Evolutionary conservation across 1,140 invertebrate genomes (phyloP).

Genomic region (Thaumatotibia leucotreta): DNA sequence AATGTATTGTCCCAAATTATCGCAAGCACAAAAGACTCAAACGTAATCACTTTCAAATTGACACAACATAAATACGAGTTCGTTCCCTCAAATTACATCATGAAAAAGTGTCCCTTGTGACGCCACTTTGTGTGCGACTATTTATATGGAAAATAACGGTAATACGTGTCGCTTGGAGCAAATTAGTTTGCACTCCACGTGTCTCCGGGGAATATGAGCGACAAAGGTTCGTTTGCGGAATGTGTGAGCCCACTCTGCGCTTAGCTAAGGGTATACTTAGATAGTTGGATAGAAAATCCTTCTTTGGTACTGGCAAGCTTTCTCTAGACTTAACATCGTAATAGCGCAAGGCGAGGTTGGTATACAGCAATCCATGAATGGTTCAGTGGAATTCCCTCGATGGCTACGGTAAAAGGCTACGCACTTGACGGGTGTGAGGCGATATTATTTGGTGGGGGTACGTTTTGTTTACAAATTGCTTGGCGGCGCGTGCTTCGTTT

Average conservation of each 20-base stretch:
- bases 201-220: conserved; percentile 7
- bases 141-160: conserved; percentile 13
- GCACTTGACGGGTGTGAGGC: conserved; percentile 30
- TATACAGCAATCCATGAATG: conserved; percentile 39
- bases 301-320: background rate
- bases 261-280: background rate
- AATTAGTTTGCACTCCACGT: conserved; percentile 13
- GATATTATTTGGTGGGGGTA: conserved; percentile 53
- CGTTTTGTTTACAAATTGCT: conserved; percentile 67
- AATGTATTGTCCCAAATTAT: too few relatives aligned
- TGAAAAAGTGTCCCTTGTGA: background rate
- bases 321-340: background rate
- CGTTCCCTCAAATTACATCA: background rate
- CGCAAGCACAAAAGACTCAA: too few relatives aligned
- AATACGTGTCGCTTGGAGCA: conserved; percentile 11
- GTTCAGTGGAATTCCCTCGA: conserved; percentile 47
- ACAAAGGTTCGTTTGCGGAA: conserved; percentile 6
- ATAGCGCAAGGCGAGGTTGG: background rate
- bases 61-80: background rate
- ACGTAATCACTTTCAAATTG: background rate
- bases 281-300: conserved; percentile 3
- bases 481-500: conserved; percentile 42
- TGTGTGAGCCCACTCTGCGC: background rate
- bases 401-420: conserved; percentile 42
- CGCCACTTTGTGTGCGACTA: background rate